Base-by-base conservation (phyloP, 2,113 vertebrate genomes). In the Rostratula benghalensis region DNA sequence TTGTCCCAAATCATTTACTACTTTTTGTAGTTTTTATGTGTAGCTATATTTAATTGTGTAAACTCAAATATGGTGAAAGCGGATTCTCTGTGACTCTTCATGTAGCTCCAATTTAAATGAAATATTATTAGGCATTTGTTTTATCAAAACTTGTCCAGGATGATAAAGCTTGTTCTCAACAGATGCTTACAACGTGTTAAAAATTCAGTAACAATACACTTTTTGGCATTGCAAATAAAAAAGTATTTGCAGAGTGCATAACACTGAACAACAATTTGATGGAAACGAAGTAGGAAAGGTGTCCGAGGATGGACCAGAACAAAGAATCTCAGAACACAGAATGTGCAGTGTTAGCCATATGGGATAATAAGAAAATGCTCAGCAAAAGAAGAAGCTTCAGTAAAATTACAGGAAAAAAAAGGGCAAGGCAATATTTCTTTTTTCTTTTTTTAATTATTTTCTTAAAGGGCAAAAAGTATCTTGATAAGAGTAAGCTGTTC, bases 371-470 rank as follows among this genome's bases (percentile, higher is more conserved):
- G 63, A 73, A 85, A 83, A 79, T 86, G 51, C 4, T 54, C 53
- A 15, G 16, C 21, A 79, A 77, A 85, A 37, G 48, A 74, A 91
- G 53, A 41, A 57, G 50, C 43, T 4, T 84, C 46, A 35, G 28
- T 82, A 43, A 63, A 97, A 95, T 5, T 93, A 33, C 35, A 80
- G 56, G 46, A 84, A 87, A 65, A 65, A 89, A 92, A 93, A 96
- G 61, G 46, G 46, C 87, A 95, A 83, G 22, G 46, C 50, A 56
- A 18, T 83, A 70, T 23, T 18, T 54, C 16, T 35, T 5, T 23
- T 24, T n/a, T 5, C 18, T 24, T n/a, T 28, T 43, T 24, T n/a
- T 23, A 39, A 39, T 39, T 39, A 39, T 39, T 39, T 39, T 39
- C 39, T 39, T n/a, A 91, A 94, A 89, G 69, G 70, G 70, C 50